Base-by-base conservation (phyloP, 1,140 invertebrate species). In the Drosophila carrolli region DNA sequence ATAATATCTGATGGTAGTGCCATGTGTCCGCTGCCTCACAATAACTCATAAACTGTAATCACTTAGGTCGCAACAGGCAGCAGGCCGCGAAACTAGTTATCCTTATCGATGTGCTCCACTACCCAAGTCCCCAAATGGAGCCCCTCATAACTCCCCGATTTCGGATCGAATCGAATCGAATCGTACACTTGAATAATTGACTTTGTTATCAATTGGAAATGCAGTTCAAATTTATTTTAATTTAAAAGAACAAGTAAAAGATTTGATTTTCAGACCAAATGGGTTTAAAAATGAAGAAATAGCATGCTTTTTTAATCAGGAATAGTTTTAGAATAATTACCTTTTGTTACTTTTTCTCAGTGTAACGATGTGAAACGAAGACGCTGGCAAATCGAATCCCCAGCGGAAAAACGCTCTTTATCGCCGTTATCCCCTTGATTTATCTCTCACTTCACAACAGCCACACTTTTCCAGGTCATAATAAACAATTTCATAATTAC, bases 11-110 rank as follows among this genome's bases (percentile, higher is more conserved):
- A 66, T 78, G 59, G 46, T 68, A 40, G 9, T 58, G 47, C 43
- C 27, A 59, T 46, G 63, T 29, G 38, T 43, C 48, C 43, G 29
- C 48, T 58, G 48, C 56, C 29, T 35, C 38, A 86, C 79, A 79
- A 88, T 76, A 86, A 86, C 75, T 86, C 83, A 88, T 88, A 83
- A 83, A 80, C 75, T 82, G 84, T 83, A 86, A 86, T 88, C 83
- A 86, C 83, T 86, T 83, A 88, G 68, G 53, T 61, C 41, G 29
- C 57, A 23, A 48, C 62, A 37, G 65, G 62, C 67, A 41, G 19
- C 63, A 67, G 43, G 61, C 67, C 51, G 51, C 44, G 43, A 86
- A 85, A 85, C 82, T 53, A 86, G 81, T 81, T 84, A 84, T 84
- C 81, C 67, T 67, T 76, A 76, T 75, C 62, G 78, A 76, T 76